Evolutionary conservation across 2,888 invertebrate species (phyloP).

Genomic region (Apeira syringaria): DNA sequence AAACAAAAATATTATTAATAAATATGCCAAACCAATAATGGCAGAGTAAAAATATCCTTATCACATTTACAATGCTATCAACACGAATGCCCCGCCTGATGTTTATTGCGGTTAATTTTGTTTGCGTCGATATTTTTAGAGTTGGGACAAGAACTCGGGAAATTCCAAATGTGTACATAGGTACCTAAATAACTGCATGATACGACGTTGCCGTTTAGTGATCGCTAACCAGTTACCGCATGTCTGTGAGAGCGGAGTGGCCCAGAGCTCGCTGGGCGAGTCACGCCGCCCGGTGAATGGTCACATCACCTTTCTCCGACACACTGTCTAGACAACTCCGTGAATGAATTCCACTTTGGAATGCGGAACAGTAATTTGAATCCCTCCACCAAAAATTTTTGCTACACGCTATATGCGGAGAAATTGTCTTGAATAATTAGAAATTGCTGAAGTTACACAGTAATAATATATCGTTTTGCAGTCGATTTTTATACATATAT

Average conservation of each 20-base stretch:
- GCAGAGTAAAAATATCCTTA: too few relatives aligned
- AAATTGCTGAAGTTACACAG: conserved; percentile 46
- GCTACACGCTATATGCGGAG: conserved; percentile 54
- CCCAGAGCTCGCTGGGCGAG: conserved; percentile 51
- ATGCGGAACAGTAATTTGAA: conserved; percentile 77
- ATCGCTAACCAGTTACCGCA: conserved; percentile 39
- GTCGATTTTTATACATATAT: too few relatives aligned
- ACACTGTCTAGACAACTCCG: conserved; percentile 77
- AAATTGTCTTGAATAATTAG: conserved; percentile 62
- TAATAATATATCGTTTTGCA: too few relatives aligned
- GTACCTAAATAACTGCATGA: conserved; percentile 12
- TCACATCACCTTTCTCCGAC: conserved; percentile 78
- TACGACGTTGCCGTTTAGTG: conserved; percentile 18
- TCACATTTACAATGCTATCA: too few relatives aligned
- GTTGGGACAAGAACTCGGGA: not conserved
- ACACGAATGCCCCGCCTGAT: too few relatives aligned
- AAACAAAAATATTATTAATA: too few relatives aligned
- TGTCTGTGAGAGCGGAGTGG: conserved; percentile 59
- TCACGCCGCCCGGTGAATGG: conserved; percentile 72
- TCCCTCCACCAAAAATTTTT: conserved; percentile 52
- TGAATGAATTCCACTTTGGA: conserved; percentile 79
- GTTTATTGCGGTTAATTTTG: not conserved
- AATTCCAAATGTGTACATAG: conserved; percentile 1
- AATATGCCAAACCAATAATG: too few relatives aligned
- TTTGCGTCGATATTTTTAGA: not conserved